phyloP scores from a whole-genome alignment of 1,140 invertebrate species.

The Cataglyphis hispanica region DNA sequence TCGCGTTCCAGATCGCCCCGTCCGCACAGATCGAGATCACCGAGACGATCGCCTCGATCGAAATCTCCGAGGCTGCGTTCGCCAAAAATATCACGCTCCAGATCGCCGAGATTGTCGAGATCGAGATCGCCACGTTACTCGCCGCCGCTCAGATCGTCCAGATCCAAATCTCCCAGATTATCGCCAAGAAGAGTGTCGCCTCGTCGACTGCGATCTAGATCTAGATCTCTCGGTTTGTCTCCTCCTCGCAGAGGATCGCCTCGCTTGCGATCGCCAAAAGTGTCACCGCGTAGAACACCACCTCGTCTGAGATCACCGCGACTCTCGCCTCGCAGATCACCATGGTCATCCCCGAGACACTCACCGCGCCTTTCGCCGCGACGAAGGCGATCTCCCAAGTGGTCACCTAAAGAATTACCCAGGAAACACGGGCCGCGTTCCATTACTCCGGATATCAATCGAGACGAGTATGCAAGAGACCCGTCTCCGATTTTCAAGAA shows the following conservation, averaged over 20 bases:
- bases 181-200: constrained; percentile 70
- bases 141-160: constrained; percentile 60
- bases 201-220: constrained; percentile 62
- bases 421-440: constrained; percentile 71
- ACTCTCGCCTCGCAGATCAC: constrained; percentile 73
- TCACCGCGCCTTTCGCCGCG: constrained; percentile 75
- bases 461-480: constrained; percentile 56
- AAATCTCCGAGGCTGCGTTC: constrained; percentile 62
- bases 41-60: constrained; percentile 60
- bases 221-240: constrained; percentile 72
- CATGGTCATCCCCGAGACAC: constrained; percentile 81
- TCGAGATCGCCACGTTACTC: constrained; percentile 72
- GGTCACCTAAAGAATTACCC: constrained; percentile 73
- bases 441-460: constrained; percentile 60
- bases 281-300: constrained; percentile 70
- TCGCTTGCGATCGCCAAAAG: constrained; percentile 70
- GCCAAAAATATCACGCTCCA: constrained; percentile 65
- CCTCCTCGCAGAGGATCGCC: constrained; percentile 67
- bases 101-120: constrained; percentile 66
- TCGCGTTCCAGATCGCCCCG: constrained; percentile 68
- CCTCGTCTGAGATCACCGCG: constrained; percentile 69
- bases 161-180: constrained; percentile 70
- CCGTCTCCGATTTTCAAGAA: constrained; percentile 61
- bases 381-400: constrained; percentile 73
- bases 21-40: constrained; percentile 72